Evolutionary conservation across 2,797 vertebrate genomes (phyloP), one percentile per base, ranked within the genome.

Genomic region (Aulostomus chinensis): DNA sequence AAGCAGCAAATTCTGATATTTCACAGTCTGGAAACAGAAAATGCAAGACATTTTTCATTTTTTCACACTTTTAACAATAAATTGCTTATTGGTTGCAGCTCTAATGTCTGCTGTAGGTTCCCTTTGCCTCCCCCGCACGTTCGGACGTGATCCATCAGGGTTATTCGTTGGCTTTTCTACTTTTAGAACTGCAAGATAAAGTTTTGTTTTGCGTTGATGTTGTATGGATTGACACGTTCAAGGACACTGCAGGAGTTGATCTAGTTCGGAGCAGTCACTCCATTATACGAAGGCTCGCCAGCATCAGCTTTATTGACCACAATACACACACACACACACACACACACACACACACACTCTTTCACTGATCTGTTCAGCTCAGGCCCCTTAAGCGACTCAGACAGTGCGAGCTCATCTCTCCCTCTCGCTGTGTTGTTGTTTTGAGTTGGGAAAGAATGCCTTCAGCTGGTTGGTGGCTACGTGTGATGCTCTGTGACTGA

Each of bases 391-490:
- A 61, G 7, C 32, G 43, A 40, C 41, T 58, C 41, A 56, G 63
- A 69, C 67, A 76, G 68, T 51, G 73, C 42, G 21, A 60, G 52
- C 59, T 46, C 76, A 61, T 74, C 65, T 63, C 61, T 50, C 64
- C 68, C 48, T 59, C 45, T 58, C 58, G n/a, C 57, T 76, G 53
- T 78, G 79, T 83, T 70, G 66, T 57, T 55, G 87, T 71, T 80
- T 52, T 77, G 71, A 78, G 63, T 82, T 86, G 73, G 77, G 80
- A 78, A 74, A 78, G 80, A 86, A 86, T 81, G 87, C 69, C 78
- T 45, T 26, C 73, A 55, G 78, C 70, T 72, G 75, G 75, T 73
- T 54, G 73, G 59, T 76, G 76, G 76, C 72, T 78, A 47, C 69
- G 34, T 86, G 72, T 80, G 66, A 73, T 73, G 75, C 82, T 71